These are phyloP conservation scores for Drosophila pseudoobscura DNA, from an alignment of 1,140 invertebrate species.

Conservation along the genomic window DNA sequence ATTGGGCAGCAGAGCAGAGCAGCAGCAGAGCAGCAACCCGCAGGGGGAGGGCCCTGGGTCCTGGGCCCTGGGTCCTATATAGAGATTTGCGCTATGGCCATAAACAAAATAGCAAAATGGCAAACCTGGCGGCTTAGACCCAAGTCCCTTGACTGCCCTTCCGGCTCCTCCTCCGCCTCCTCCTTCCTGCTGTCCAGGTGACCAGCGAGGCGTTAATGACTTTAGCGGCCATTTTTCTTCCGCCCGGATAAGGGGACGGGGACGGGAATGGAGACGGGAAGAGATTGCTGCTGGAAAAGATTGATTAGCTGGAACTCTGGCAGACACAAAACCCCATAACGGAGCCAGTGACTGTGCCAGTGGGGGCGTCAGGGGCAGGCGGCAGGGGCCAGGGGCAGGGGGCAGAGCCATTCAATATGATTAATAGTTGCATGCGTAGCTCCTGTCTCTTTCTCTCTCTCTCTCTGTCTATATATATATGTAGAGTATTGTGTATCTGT, in stretches of 20 bases:
- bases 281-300: slow-evolving; percentile 72
- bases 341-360: not conserved
- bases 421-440: slow-evolving; percentile 78
- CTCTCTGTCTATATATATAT: not conserved
- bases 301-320: slow-evolving; percentile 63
- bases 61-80: slow-evolving; percentile 1
- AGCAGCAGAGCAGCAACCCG: not conserved
- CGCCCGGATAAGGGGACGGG: slow-evolving; percentile 15
- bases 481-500: slow-evolving; percentile 2
- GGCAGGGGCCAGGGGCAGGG: not conserved
- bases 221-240: slow-evolving; percentile 77
- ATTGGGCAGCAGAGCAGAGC: slow-evolving; percentile 52
- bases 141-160: not conserved
- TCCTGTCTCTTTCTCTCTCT: slow-evolving; percentile 35
- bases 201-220: slow-evolving; percentile 76
- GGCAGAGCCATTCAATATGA: slow-evolving; percentile 68
- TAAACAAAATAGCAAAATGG: slow-evolving; percentile 77
- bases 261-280: not conserved
- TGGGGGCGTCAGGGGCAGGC: not conserved
- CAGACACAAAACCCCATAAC: slow-evolving; percentile 34
- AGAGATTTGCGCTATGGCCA: slow-evolving; percentile 68
- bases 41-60: slow-evolving; percentile 5
- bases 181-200: slow-evolving; percentile 45
- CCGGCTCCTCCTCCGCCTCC: not conserved
- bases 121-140: slow-evolving; percentile 58